Conservation (phyloP, 2,113 vertebrate genomes). For the Illadopsis cleaveri region DNA sequence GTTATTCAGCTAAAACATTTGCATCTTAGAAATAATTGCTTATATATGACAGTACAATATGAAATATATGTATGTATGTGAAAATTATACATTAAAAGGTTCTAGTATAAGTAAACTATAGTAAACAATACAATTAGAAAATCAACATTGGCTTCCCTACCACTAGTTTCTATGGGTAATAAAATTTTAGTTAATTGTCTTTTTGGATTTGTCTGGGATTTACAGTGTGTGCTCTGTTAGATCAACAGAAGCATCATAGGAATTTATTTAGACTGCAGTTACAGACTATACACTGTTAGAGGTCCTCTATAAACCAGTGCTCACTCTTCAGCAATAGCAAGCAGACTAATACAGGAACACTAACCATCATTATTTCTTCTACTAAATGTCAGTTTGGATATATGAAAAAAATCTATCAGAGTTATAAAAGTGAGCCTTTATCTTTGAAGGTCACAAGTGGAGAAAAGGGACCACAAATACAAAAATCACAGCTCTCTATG, state of each 20-base stretch:
- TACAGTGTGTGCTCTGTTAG: neutral
- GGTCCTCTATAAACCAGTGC: neutral
- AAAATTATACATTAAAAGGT: neutral
- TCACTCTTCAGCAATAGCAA: neutral
- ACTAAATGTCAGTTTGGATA: neutral
- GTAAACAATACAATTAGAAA: neutral
- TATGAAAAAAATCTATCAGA: neutral
- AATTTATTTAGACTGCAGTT: neutral
- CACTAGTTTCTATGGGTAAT: neutral
- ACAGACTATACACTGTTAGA: neutral
- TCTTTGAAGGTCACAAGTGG: slow-evolving; percentile 6
- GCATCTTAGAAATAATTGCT: neutral
- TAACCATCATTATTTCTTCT: neutral
- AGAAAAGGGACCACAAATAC: neutral
- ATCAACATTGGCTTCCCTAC: neutral
- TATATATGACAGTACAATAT: neutral
- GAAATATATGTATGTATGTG: neutral
- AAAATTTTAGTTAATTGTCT: neutral
- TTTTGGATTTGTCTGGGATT: neutral
- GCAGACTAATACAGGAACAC: neutral
- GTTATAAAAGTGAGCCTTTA: slow-evolving; percentile 7
- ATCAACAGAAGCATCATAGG: slow-evolving; percentile 3
- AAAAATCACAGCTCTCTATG: neutral
- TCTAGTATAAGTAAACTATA: neutral
- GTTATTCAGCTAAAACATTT: neutral